A percentile compares a stretch with the other conserved stretches of the same genome.
These are phyloP conservation scores for Colius striatus DNA, from an alignment of 2,113 vertebrate genomes.

Conservation along the genomic window DNA sequence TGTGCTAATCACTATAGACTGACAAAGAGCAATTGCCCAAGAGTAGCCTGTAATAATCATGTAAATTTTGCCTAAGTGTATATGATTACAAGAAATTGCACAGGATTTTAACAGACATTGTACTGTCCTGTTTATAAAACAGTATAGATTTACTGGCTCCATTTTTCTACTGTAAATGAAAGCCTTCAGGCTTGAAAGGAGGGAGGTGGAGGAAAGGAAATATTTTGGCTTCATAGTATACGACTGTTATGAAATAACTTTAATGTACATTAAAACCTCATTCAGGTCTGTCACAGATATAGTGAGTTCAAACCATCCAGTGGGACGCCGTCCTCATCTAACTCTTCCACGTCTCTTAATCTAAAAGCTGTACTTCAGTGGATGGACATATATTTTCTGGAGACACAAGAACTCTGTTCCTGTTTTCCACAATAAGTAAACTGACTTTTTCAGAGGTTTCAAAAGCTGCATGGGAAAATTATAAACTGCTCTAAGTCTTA, in stretches of 20 bases:
- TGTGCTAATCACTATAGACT: conserved; percentile 63
- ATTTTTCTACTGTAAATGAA: conserved; percentile 43
- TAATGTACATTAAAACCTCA: conserved; percentile 32
- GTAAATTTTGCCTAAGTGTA: conserved; percentile 74
- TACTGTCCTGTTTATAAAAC: conserved; percentile 66
- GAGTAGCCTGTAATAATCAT: conserved; percentile 57
- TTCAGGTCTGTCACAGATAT: not conserved
- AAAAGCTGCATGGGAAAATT: not conserved
- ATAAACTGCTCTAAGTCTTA: not conserved
- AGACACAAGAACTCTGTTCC: not conserved
- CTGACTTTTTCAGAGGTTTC: not conserved
- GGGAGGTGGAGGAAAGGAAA: conserved; percentile 15
- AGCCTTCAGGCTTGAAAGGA: not conserved
- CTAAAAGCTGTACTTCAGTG: not conserved
- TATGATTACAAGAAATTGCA: conserved; percentile 76
- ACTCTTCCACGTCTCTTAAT: not conserved
- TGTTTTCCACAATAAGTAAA: not conserved
- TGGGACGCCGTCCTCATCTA: not conserved
- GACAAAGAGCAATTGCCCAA: conserved; percentile 64
- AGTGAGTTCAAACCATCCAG: not conserved
- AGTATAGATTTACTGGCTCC: conserved; percentile 64
- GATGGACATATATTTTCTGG: not conserved
- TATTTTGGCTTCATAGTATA: conserved; percentile 43
- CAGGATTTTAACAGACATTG: conserved; percentile 69
- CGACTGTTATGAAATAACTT: conserved; percentile 26